Conservation (phyloP, 2,888 invertebrate species). For the Herminia tarsipennalis region DNA sequence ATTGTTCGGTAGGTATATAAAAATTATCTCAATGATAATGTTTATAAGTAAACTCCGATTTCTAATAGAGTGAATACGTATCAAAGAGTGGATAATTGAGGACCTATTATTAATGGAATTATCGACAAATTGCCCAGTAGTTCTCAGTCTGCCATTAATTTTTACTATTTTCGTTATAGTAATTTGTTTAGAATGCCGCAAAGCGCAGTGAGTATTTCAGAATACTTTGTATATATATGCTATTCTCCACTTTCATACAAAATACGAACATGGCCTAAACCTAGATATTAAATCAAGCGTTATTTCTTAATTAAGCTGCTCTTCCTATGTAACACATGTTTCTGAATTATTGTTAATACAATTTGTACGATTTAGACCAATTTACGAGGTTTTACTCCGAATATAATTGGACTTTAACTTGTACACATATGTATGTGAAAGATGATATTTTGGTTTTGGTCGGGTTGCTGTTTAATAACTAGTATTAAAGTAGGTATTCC, state of each 20-base stretch:
- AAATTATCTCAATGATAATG: too few species aligned
- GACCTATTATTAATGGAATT: too few species aligned
- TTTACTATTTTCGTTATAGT: neutral
- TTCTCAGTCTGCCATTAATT: too few species aligned
- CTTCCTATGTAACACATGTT: conserved; percentile 41
- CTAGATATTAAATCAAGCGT: conserved; percentile 62
- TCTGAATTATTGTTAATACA: conserved; percentile 48
- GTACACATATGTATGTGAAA: conserved; percentile 29
- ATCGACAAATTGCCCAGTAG: too few species aligned
- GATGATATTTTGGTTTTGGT: conserved; percentile 18
- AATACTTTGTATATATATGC: conserved; percentile 1
- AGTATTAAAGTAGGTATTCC: neutral
- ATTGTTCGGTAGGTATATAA: too few species aligned
- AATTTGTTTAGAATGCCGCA: too few species aligned
- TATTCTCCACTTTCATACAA: too few species aligned
- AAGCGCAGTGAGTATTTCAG: neutral
- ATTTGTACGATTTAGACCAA: conserved; percentile 44
- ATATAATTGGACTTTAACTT: conserved; percentile 51
- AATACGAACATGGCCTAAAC: conserved; percentile 53
- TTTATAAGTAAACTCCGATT: too few species aligned
- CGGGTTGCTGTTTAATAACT: neutral
- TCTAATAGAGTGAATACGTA: too few species aligned
- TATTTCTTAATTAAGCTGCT: conserved; percentile 72
- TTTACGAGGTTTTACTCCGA: conserved; percentile 39
- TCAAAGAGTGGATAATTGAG: too few species aligned